Evolutionary conservation across 2,113 vertebrate genomes (phyloP).

Genomic region (Cyanoderma ruficeps): DNA sequence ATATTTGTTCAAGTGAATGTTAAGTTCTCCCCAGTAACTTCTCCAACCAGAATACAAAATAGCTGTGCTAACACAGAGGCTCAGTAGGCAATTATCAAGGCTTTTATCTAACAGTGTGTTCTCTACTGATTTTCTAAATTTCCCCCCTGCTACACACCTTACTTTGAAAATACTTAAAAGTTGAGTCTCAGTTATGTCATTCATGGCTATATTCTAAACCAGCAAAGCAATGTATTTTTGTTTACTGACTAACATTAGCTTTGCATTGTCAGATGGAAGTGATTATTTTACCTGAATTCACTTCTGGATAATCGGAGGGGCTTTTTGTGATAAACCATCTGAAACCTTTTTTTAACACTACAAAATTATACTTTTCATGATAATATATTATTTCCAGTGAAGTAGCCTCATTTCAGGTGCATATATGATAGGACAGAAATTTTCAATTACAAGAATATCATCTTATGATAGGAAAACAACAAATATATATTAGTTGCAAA

Average conservation of each 20-base stretch:
- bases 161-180: not conserved
- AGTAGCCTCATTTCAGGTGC: not conserved
- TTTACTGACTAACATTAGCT: not conserved
- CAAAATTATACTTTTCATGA: not conserved
- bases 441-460: not conserved
- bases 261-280: not conserved
- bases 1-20: not conserved
- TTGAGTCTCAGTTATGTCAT: not conserved
- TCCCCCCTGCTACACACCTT: not conserved
- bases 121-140: not conserved
- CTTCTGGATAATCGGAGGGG: not conserved
- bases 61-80: not conserved
- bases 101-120: not conserved
- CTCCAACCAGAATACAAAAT: not conserved
- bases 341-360: not conserved
- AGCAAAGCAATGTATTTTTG: not conserved
- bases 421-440: not conserved
- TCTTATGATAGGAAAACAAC: not conserved
- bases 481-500: not conserved
- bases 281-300: not conserved
- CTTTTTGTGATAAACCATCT: not conserved
- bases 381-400: not conserved
- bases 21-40: not conserved
- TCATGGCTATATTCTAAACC: not conserved
- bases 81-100: not conserved